A percentile compares a stretch with the other conserved stretches of the same genome.
These are phyloP conservation scores for Brachionus paranguensis DNA, from an alignment of 1,140 invertebrate species.

Conservation along the genomic window DNA sequence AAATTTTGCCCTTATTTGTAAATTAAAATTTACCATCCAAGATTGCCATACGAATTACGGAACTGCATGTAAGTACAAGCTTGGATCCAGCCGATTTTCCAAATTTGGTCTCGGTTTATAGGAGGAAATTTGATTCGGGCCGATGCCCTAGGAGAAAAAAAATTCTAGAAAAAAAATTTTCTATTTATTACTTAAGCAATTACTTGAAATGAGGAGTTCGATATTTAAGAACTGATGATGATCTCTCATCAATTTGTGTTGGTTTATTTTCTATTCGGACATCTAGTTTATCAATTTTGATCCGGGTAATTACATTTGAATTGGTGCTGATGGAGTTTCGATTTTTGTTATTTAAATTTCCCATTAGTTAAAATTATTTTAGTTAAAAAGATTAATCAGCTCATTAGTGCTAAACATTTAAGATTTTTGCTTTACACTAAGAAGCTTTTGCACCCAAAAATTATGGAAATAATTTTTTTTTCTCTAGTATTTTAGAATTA, in stretches of 20 bases:
- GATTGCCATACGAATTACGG: constrained; percentile 8
- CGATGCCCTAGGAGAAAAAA: not conserved
- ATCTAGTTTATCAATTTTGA: constrained; percentile 41
- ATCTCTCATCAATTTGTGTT: constrained; percentile 43
- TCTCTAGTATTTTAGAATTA: not conserved
- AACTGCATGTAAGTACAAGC: constrained; percentile 39
- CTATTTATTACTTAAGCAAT: not conserved
- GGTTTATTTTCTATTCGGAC: constrained; percentile 42
- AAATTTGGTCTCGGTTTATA: not conserved
- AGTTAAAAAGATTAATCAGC: not conserved
- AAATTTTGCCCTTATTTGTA: not conserved
- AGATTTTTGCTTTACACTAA: not conserved
- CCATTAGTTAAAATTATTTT: constrained; percentile 5
- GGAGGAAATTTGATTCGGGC: constrained; percentile 26
- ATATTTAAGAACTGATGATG: constrained; percentile 43
- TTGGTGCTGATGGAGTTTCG: not conserved
- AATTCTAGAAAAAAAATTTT: not conserved
- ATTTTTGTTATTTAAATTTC: constrained; percentile 2
- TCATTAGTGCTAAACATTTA: not conserved
- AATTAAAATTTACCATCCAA: not conserved
- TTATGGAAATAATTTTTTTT: not conserved
- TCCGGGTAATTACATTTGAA: not conserved
- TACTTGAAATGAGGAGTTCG: constrained; percentile 43
- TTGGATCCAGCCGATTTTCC: constrained; percentile 40
- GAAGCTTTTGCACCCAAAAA: not conserved